Conservation (phyloP, 2,113 vertebrate genomes). For the Pseudolaguvia tuberculata region DNA sequence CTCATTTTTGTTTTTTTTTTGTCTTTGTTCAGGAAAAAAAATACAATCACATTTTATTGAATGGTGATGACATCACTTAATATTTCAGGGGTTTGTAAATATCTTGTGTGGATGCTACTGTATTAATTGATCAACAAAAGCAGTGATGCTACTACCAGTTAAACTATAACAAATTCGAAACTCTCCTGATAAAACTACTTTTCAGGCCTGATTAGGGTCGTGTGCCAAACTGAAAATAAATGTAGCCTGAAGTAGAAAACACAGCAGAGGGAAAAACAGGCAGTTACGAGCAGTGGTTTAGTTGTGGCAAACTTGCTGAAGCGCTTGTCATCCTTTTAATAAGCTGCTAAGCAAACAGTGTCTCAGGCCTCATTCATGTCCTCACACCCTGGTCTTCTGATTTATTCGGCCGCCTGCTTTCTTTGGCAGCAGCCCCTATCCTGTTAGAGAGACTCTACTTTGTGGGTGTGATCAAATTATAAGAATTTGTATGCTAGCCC, state of each 20-base stretch:
- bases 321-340: slow-evolving; percentile 53
- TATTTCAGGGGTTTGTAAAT: no score
- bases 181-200: neutral
- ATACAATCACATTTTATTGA: slow-evolving; percentile 32
- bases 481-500: neutral
- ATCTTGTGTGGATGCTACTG: no score
- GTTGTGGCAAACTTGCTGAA: neutral
- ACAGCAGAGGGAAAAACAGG: slow-evolving; percentile 36
- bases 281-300: slow-evolving; percentile 48
- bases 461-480: slow-evolving; percentile 11
- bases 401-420: slow-evolving; percentile 42
- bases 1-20: slow-evolving; percentile 50
- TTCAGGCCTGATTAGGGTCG: slow-evolving; percentile 49
- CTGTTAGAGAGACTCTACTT: slow-evolving; percentile 41
- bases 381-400: slow-evolving; percentile 38
- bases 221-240: slow-evolving; percentile 50
- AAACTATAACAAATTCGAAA: neutral
- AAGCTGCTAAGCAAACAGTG: slow-evolving; percentile 55
- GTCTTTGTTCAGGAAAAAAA: slow-evolving; percentile 66
- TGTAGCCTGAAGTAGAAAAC: slow-evolving; percentile 1
- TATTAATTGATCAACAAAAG: no score
- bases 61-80: neutral
- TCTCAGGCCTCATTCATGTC: slow-evolving; percentile 28
- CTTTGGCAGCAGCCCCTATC: slow-evolving; percentile 40
- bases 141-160: neutral